Conservation (phyloP, 2,888 invertebrate genomes). For the Charanyca ferruginea region DNA sequence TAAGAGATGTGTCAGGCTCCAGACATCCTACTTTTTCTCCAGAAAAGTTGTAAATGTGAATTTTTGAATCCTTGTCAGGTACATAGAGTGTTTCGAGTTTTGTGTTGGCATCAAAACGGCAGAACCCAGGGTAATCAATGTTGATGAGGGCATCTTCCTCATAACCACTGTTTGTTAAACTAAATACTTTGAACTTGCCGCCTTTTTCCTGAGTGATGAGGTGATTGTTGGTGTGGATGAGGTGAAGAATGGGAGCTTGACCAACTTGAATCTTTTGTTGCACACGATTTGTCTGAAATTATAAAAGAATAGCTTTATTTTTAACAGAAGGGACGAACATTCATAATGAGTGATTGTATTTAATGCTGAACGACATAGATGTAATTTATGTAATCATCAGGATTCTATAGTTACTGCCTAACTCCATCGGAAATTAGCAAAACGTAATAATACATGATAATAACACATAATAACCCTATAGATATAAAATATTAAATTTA, state of each 20-base stretch:
- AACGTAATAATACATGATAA: background rate
- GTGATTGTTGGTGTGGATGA: constrained; percentile 91
- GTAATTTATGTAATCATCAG: background rate
- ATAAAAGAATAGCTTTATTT: constrained; percentile 16
- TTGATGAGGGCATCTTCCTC: constrained; percentile 90
- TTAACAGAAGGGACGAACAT: background rate
- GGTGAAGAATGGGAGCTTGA: constrained; percentile 92
- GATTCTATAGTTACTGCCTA: background rate
- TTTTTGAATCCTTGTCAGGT: constrained; percentile 91
- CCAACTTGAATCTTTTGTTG: constrained; percentile 93
- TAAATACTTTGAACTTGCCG: constrained; percentile 93
- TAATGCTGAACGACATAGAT: no score
- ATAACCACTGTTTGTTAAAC: constrained; percentile 91
- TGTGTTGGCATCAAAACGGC: constrained; percentile 92
- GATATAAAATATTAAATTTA: constrained; percentile 2
- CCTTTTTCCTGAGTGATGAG: constrained; percentile 95
- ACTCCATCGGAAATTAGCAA: background rate
- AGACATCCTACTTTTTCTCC: constrained; percentile 85
- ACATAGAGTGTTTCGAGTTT: constrained; percentile 92
- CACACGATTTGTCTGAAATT: constrained; percentile 93
- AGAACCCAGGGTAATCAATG: constrained; percentile 93
- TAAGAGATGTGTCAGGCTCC: constrained; percentile 79
- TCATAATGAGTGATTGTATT: no score
- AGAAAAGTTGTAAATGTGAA: constrained; percentile 88
- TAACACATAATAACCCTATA: background rate